Base-by-base conservation (phyloP, 2,113 vertebrate species). In the Gymnocephalus cernua region DNA sequence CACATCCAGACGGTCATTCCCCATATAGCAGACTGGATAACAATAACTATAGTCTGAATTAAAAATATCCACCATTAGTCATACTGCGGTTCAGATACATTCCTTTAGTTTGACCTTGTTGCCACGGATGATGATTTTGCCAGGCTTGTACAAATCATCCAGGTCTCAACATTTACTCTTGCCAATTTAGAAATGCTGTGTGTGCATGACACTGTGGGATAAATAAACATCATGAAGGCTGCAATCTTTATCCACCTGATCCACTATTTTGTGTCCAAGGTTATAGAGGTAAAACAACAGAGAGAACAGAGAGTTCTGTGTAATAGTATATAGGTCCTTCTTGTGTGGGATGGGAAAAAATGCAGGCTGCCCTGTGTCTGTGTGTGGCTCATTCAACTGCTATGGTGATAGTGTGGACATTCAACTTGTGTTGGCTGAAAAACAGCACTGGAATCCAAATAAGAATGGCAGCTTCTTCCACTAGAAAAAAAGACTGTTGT, bases 171-270 rank as follows among this genome's bases (percentile, higher is more conserved):
- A 57, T 86, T 86, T 77, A 69, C 84, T 80, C 62, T 65, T 77
- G 83, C 86, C 86, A 83, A 35, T 86, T 84, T 77, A 87, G 74
- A 90, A 84, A 51, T 88, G 79, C 84, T 85, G 80, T n/a, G 82
- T 87, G 74, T 73, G 86, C 80, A 80, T 0, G 14, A 80, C 67
- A 72, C 80, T 85, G 62, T 47, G 56, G 54, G 66, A 87, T 67
- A 86, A 86, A 86, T 83, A 77, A 77, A 91, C 79, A 74, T 76
- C 81, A 82, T 38, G 79, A 67, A 66, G 57, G 53, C 68, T 84
- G 79, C 79, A 81, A 65, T 89, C 84, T 86, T 86, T 80, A 69
- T 83, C 67, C 81, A 79, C 67, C 79, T 83, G 68, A 90, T 83
- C 75, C 80, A 78, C 62, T 75, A 67, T 84, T 90, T 80, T 83